Evolutionary conservation across 2,113 vertebrate genomes (phyloP), one percentile per base, ranked within the genome.

Genomic region (Micronycteris hirsuta): DNA sequence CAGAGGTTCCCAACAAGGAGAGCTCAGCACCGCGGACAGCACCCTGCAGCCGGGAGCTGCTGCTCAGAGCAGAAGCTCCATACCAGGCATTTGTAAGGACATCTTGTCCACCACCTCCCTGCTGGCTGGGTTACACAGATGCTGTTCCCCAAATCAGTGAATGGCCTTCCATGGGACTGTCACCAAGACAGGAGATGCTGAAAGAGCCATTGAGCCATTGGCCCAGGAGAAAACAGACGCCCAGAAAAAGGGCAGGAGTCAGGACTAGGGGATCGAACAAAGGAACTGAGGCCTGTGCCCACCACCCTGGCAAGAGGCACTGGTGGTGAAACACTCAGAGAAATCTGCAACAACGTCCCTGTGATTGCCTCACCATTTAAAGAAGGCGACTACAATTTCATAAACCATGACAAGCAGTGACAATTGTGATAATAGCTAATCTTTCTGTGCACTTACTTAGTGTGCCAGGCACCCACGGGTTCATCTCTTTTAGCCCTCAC

Each of bases 41-140:
- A 0, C 38, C 26, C 28, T 2, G 1, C 36, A 49, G 61, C 11
- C 20, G 3, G 5, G 8, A 20, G 9, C 5, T 6, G 2, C 4
- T 3, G 38, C 52, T 76, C 31, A 22, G 9, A 68, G 10, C 1
- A 33, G 24, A 12, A 38, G 31, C 26, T 87, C 6, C 1, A 13
- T 3, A 9, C 12, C 2, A 2, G 43, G n/a, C 47, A 49, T 52
- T 82, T 19, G 0, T 82, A 16, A 11, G 4, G 61, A 38, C 76
- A 68, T 31, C 76, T 41, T 12, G 24, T 76, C 41, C 38, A 86
- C 36, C 15, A 15, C 8, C 0, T 14, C n/a, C 24, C 2, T 54
- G 16, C 12, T 19, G 43, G 38, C 10, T 24, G 41, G 8, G 4
- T 14, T n/a, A 0, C 11, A 22, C 2, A 2, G 26, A 73, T 0